Percentiles rank a stretch among this genome's conserved stretches.
Evolutionary conservation across 2,888 invertebrate species (phyloP).

Genomic region (Dryocosmus kuriphilus): DNA sequence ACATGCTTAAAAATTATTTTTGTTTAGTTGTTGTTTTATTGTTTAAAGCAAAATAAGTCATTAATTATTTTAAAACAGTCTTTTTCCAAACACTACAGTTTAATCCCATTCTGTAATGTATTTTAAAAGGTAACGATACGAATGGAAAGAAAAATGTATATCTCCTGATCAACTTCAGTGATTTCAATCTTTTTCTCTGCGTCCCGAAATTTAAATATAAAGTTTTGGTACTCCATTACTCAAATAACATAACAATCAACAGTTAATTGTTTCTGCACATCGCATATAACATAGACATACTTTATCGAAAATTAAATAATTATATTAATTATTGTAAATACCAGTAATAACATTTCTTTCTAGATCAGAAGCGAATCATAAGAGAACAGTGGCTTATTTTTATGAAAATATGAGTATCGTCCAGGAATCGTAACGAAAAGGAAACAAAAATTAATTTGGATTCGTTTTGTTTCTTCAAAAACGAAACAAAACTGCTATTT

Average conservation of each 20-base stretch:
- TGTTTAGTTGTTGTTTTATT: background rate
- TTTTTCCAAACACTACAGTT: background rate
- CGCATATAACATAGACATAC: no score
- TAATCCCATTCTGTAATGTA: background rate
- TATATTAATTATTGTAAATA: background rate
- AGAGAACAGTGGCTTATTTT: slow-evolving; percentile 73
- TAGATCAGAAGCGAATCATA: background rate
- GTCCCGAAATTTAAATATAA: background rate
- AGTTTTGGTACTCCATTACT: background rate
- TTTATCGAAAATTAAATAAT: background rate
- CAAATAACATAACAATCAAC: background rate
- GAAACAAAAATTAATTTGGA: background rate
- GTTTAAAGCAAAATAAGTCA: background rate
- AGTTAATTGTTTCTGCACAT: background rate
- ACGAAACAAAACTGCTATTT: background rate
- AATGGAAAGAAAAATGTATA: background rate
- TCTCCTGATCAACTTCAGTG: background rate
- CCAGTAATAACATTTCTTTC: slow-evolving; percentile 22
- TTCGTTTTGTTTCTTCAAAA: background rate
- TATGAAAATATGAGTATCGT: slow-evolving; percentile 67
- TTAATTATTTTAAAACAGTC: no score
- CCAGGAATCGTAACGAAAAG: background rate
- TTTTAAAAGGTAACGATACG: background rate
- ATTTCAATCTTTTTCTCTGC: background rate
- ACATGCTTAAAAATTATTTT: background rate